phyloP scores from a whole-genome alignment of 2,888 invertebrate genomes.

The Conops quadrifasciatus region DNA sequence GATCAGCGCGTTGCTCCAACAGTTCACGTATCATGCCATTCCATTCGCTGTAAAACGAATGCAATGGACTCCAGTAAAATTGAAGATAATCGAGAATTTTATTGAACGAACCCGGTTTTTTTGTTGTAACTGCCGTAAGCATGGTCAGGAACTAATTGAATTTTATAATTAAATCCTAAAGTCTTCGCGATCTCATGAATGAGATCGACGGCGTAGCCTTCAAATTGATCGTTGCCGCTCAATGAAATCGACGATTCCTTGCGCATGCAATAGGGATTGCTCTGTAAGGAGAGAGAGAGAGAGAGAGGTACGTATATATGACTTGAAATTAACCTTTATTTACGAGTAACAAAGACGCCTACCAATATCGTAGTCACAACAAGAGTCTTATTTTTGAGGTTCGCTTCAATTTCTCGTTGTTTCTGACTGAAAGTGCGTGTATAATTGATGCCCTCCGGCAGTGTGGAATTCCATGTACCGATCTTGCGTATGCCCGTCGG shows the following conservation, averaged over 20 bases:
- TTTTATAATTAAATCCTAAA: slow-evolving; percentile 87
- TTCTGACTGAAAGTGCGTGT: slow-evolving; percentile 86
- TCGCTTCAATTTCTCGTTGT: slow-evolving; percentile 87
- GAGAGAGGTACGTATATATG: too few relatives aligned
- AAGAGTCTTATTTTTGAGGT: slow-evolving; percentile 90
- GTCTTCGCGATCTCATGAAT: slow-evolving; percentile 90
- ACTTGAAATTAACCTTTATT: too few relatives aligned
- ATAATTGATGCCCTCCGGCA: slow-evolving; percentile 81
- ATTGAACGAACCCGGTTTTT: slow-evolving; percentile 68
- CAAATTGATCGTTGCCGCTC: slow-evolving; percentile 90
- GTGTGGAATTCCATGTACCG: slow-evolving; percentile 86
- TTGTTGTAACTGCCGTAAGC: slow-evolving; percentile 84
- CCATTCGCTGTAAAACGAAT: slow-evolving; percentile 74
- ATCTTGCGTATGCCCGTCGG: slow-evolving; percentile 85
- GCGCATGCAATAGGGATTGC: slow-evolving; percentile 95
- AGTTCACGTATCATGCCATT: slow-evolving; percentile 91
- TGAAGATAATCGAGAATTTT: not conserved
- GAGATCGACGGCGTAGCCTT: slow-evolving; percentile 94
- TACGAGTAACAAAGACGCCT: slow-evolving; percentile 65
- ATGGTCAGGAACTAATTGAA: slow-evolving; percentile 85
- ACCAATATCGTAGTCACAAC: slow-evolving; percentile 92
- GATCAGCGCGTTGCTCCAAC: slow-evolving; percentile 88
- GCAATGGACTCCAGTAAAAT: not conserved
- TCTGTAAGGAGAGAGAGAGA: slow-evolving; percentile 68
- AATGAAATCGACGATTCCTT: slow-evolving; percentile 86